Evolutionary conservation across 1,140 invertebrate species (phyloP).

Genomic region (Ganaspis sp.): DNA sequence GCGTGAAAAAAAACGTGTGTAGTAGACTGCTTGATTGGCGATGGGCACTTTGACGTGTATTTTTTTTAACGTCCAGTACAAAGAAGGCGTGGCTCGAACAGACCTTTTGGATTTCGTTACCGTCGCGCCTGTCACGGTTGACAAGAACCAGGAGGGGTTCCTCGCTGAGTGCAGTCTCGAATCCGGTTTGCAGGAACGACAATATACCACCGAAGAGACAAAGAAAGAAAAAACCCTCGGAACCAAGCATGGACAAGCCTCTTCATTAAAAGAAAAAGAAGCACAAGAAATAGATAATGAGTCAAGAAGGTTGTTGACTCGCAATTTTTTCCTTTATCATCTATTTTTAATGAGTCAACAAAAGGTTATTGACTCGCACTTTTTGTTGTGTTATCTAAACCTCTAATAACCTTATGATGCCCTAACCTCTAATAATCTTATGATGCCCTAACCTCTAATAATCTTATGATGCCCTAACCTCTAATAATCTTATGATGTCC

Average conservation of each 20-base stretch:
- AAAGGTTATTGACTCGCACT: too few species aligned
- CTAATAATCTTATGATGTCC: too few species aligned
- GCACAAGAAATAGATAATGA: background rate
- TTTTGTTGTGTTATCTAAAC: too few species aligned
- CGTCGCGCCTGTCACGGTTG: constrained; percentile 50
- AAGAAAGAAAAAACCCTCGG: background rate
- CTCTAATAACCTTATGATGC: too few species aligned
- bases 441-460: too few species aligned
- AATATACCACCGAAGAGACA: constrained; percentile 30
- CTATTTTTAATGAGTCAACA: too few species aligned
- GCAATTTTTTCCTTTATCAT: background rate
- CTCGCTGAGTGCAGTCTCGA: constrained; percentile 35
- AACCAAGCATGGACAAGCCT: constrained; percentile 10
- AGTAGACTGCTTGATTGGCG: constrained; percentile 21
- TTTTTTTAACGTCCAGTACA: constrained; percentile 19
- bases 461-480: too few species aligned
- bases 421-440: too few species aligned
- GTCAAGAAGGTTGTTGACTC: background rate
- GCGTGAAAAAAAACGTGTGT: constrained; percentile 14
- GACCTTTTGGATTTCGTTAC: constrained; percentile 29
- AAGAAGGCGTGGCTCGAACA: constrained; percentile 25
- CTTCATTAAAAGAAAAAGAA: constrained; percentile 14
- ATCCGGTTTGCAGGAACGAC: constrained; percentile 51
- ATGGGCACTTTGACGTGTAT: constrained; percentile 34
- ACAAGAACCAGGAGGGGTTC: constrained; percentile 54